These are phyloP conservation scores for Stictocephala bisonia DNA, from an alignment of 2,888 invertebrate species.

Conservation along the genomic window DNA sequence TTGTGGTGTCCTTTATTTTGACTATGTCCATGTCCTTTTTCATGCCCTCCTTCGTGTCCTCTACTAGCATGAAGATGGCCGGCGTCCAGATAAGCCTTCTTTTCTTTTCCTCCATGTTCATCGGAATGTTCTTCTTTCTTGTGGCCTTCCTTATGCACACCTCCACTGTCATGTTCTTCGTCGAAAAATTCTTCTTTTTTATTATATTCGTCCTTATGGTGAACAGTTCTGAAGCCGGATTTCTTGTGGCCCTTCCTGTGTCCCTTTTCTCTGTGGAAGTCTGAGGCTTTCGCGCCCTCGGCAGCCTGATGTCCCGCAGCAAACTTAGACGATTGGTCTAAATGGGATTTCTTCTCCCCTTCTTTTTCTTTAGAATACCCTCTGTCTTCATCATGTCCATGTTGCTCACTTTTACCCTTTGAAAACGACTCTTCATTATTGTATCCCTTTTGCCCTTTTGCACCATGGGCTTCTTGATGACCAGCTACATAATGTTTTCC, in stretches of 20 bases:
- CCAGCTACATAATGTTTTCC: conserved; percentile 68
- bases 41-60: conserved; percentile 70
- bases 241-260: conserved; percentile 77
- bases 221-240: conserved; percentile 78
- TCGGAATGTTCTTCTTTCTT: conserved; percentile 69
- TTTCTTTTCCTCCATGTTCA: conserved; percentile 69
- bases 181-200: conserved; percentile 83
- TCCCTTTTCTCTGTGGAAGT: conserved; percentile 63
- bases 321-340: conserved; percentile 69
- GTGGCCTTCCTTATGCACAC: conserved; percentile 73
- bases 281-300: conserved; percentile 68
- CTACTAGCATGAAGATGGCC: conserved; percentile 68
- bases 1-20: conserved; percentile 69
- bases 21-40: conserved; percentile 70
- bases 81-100: conserved; percentile 69
- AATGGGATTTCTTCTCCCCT: conserved; percentile 69
- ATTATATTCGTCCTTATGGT: conserved; percentile 81
- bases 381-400: conserved; percentile 68
- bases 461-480: conserved; percentile 68
- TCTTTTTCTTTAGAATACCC: conserved; percentile 69
- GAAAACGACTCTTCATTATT: conserved; percentile 68
- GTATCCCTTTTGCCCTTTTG: conserved; percentile 70
- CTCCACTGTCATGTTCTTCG: conserved; percentile 74
- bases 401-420: conserved; percentile 70
- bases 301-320: conserved; percentile 69